Percentiles rank a stretch among this genome's conserved stretches.
These are phyloP conservation scores for Platyscapa corneri DNA, from an alignment of 1,140 invertebrate genomes.

Conservation along the genomic window DNA sequence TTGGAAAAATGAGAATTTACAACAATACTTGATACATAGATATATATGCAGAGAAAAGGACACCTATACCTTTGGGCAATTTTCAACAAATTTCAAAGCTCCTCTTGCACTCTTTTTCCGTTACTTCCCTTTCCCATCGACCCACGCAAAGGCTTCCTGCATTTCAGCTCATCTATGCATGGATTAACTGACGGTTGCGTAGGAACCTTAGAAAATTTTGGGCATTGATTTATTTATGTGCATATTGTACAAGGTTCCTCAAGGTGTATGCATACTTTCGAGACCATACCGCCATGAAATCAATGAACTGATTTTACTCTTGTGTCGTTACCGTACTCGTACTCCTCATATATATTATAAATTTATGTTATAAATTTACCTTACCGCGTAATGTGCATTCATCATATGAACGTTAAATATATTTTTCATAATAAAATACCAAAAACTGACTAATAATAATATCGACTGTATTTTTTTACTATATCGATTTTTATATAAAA, in stretches of 20 bases:
- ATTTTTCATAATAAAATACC: not conserved
- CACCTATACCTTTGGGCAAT: not conserved
- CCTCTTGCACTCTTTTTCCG: not conserved
- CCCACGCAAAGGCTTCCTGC: constrained; percentile 20
- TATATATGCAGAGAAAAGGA: not conserved
- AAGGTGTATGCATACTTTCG: not conserved
- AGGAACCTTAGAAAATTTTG: constrained; percentile 26
- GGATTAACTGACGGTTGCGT: constrained; percentile 13
- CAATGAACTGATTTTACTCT: constrained; percentile 11
- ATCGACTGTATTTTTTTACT: not conserved
- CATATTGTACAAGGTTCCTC: constrained; percentile 34
- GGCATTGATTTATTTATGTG: constrained; percentile 10
- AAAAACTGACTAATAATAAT: not conserved
- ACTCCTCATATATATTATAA: not conserved
- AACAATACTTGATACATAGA: not conserved
- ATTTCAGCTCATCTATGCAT: not conserved
- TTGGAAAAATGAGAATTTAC: constrained; percentile 28
- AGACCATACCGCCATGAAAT: not conserved
- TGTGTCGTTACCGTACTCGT: not conserved
- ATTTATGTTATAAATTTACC: not conserved
- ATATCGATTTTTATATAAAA: not conserved
- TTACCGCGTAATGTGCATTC: not conserved
- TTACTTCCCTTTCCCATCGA: not conserved
- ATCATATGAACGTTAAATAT: not conserved
- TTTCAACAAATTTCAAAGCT: constrained; percentile 25